phyloP scores from a whole-genome alignment of 2,797 vertebrate genomes.

The Mallotus villosus region DNA sequence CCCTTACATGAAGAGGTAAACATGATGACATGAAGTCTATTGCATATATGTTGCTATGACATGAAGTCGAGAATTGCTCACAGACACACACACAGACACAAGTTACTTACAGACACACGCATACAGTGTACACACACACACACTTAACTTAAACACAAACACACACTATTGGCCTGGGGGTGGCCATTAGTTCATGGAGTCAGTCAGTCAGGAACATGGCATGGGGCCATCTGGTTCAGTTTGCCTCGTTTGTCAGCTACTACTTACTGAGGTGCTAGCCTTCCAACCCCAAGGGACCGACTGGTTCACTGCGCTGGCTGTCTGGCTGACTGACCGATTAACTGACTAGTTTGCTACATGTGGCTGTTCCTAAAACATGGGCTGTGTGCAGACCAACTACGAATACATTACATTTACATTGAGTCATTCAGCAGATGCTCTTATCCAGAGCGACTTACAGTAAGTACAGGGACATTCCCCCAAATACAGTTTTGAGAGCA shows the following conservation, averaged over 20 bases:
- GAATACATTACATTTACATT: too few species aligned
- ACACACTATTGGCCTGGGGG: conserved; percentile 45
- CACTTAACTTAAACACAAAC: conserved; percentile 1
- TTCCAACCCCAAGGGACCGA: conserved; percentile 35
- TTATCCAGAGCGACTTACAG: too few species aligned
- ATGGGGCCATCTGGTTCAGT: conserved; percentile 68
- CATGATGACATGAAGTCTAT: too few species aligned
- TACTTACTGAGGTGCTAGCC: conserved; percentile 47
- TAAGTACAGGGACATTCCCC: too few species aligned
- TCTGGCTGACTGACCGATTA: conserved; percentile 14
- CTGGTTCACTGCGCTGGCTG: neutral
- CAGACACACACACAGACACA: conserved; percentile 20
- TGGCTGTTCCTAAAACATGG: too few species aligned
- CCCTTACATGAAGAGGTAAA: too few species aligned
- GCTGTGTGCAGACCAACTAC: too few species aligned
- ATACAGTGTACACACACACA: too few species aligned
- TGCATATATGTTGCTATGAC: too few species aligned
- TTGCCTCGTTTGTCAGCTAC: conserved; percentile 63
- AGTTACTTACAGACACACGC: neutral
- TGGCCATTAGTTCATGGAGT: conserved; percentile 62
- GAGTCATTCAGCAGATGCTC: too few species aligned
- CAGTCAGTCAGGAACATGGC: conserved; percentile 38
- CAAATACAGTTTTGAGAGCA: too few species aligned
- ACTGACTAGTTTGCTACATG: too few species aligned
- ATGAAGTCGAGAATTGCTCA: neutral